A percentile compares a stretch with the other conserved stretches of the same genome.
Evolutionary conservation across 2,888 invertebrate species (phyloP).

Genomic region (Drosophila barbarae): DNA sequence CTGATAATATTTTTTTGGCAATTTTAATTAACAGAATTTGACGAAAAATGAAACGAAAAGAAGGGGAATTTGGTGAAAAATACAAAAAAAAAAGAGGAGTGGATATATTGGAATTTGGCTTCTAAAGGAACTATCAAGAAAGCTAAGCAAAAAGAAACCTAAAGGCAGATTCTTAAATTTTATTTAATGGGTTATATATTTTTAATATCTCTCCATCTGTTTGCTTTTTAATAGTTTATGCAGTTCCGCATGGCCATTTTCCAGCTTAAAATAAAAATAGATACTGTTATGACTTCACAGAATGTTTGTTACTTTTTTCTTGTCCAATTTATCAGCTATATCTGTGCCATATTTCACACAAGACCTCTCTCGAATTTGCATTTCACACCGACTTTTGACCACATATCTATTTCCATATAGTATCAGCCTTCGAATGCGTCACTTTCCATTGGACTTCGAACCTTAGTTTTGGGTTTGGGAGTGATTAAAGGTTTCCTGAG

Average conservation of each 20-base stretch:
- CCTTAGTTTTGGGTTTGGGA: conserved; percentile 25
- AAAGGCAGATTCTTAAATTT: background rate
- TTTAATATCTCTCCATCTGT: background rate
- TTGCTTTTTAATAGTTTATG: background rate
- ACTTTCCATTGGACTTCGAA: conserved; percentile 45
- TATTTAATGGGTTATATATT: background rate
- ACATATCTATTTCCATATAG: conserved; percentile 29
- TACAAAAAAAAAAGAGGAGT: conserved; percentile 2
- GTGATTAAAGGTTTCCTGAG: conserved; percentile 30
- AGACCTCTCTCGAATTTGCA: background rate
- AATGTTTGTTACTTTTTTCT: background rate
- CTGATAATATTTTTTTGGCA: conserved; percentile 54
- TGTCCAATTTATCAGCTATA: background rate
- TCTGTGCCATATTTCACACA: conserved; percentile 15
- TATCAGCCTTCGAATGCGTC: conserved; percentile 37
- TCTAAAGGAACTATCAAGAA: conserved; percentile 14
- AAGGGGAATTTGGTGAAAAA: conserved; percentile 37
- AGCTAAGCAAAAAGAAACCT: background rate
- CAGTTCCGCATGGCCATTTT: too few species aligned
- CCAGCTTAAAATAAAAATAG: conserved; percentile 15
- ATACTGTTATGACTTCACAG: conserved; percentile 16
- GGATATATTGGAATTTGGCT: background rate
- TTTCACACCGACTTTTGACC: conserved; percentile 1
- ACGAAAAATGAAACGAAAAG: conserved; percentile 19
- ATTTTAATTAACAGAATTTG: conserved; percentile 60